phyloP scores from a whole-genome alignment of 23 tunicate species.

The Trididemnum clinides region DNA sequence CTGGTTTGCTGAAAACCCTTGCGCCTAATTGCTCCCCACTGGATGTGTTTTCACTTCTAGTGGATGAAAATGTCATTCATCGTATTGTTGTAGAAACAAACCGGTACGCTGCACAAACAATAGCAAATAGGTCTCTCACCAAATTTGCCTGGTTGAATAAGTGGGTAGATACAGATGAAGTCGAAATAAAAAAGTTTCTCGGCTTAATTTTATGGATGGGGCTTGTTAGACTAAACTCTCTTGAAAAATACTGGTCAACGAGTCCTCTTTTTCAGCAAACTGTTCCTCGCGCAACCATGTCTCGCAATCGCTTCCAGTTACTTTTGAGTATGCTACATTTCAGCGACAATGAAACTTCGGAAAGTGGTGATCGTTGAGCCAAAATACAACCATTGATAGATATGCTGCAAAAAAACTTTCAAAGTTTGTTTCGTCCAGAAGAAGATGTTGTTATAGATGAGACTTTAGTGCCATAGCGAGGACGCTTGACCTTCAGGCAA shows the following conservation, averaged over 20 bases:
- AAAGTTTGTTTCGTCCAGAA: constrained; percentile 20
- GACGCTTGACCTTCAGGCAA: constrained; percentile 24
- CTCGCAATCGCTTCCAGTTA: constrained; percentile 34
- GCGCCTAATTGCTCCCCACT: too few species aligned
- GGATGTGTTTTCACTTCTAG: too few species aligned
- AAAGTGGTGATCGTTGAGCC: constrained; percentile 1
- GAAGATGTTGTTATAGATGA: constrained; percentile 35
- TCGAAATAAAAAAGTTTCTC: constrained; percentile 18
- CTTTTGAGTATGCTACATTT: constrained; percentile 13
- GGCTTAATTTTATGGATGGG: constrained; percentile 40
- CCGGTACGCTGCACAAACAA: constrained; percentile 18
- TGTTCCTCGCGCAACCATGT: constrained; percentile 13
- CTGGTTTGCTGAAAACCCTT: too few species aligned
- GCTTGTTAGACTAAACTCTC: constrained; percentile 1
- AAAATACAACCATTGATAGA: constrained; percentile 31
- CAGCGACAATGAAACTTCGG: constrained; percentile 6
- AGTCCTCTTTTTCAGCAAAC: not conserved
- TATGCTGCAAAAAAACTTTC: constrained; percentile 22
- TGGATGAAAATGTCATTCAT: too few species aligned
- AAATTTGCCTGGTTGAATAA: constrained; percentile 13
- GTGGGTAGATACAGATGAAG: constrained; percentile 22
- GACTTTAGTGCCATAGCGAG: constrained; percentile 42
- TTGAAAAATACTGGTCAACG: constrained; percentile 37
- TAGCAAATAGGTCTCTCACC: not conserved
- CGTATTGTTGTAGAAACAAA: too few species aligned